phyloP scores from a whole-genome alignment of 1,140 invertebrate species.

The Eumeta japonica region DNA sequence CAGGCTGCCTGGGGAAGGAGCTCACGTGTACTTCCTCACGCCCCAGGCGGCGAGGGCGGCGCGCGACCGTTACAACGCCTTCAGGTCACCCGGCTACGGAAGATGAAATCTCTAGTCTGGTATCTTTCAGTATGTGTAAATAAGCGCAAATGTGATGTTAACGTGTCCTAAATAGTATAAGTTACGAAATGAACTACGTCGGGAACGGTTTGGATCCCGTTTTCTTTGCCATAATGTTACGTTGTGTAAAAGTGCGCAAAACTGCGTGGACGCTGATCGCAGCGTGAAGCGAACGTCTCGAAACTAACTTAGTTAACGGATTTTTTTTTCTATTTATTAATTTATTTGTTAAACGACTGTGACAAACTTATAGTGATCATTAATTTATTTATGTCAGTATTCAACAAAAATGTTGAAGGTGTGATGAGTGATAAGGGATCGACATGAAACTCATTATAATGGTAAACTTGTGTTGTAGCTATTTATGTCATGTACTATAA shows the following conservation, averaged over 20 bases:
- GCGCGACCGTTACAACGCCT: constrained; percentile 37
- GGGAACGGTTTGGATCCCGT: no score
- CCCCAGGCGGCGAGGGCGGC: constrained; percentile 66
- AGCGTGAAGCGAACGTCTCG: no score
- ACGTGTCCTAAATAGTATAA: constrained; percentile 56
- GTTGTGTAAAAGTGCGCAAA: no score
- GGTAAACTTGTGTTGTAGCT: no score
- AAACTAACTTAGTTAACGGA: not conserved
- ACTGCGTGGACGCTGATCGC: no score
- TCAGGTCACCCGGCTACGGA: constrained; percentile 49
- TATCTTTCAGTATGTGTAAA: constrained; percentile 43
- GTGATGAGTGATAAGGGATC: constrained; percentile 20
- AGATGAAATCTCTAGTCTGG: constrained; percentile 34
- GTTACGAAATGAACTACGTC: constrained; percentile 43
- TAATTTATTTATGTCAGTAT: constrained; percentile 56
- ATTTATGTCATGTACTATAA: no score
- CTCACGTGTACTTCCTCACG: constrained; percentile 75
- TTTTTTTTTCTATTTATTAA: constrained; percentile 53
- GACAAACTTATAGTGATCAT: constrained; percentile 47
- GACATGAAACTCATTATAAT: constrained; percentile 28
- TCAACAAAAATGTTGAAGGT: constrained; percentile 27
- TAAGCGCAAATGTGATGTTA: constrained; percentile 57
- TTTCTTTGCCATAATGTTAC: constrained; percentile 53
- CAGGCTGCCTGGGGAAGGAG: constrained; percentile 65
- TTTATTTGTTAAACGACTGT: constrained; percentile 43